These are phyloP conservation scores for Sabatieria punctata DNA, from an alignment of 2,888 invertebrate species.

Conservation along the genomic window DNA sequence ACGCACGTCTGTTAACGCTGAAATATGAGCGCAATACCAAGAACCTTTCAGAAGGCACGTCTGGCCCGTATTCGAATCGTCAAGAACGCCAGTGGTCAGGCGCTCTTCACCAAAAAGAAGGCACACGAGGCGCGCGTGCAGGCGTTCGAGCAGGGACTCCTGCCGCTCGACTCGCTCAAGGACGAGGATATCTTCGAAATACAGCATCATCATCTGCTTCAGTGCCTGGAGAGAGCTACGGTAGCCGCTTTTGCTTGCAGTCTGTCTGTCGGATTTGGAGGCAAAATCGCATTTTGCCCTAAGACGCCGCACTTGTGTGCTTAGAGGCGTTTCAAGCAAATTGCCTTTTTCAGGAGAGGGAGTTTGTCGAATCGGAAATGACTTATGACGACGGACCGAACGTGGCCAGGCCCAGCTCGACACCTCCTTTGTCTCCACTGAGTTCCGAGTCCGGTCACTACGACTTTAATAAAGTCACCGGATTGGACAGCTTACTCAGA, in stretches of 20 bases:
- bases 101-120: slow-evolving; percentile 95
- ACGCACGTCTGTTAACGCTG: no score
- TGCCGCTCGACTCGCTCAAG: slow-evolving; percentile 50
- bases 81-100: slow-evolving; percentile 94
- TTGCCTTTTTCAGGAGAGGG: slow-evolving; percentile 7
- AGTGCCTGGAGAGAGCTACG: slow-evolving; percentile 94
- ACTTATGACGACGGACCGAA: not conserved
- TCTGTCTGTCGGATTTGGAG: not conserved
- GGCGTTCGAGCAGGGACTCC: slow-evolving; percentile 42
- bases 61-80: slow-evolving; percentile 93
- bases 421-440: no score
- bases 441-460: no score
- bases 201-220: slow-evolving; percentile 91
- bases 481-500: no score
- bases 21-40: no score
- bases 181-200: slow-evolving; percentile 96
- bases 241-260: slow-evolving; percentile 39
- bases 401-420: no score
- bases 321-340: not conserved
- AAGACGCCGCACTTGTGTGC: not conserved
- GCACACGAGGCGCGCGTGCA: slow-evolving; percentile 81
- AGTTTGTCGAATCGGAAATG: slow-evolving; percentile 10
- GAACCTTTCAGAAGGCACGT: slow-evolving; percentile 95
- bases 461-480: no score
- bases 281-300: not conserved